Evolutionary conservation across 2,888 invertebrate genomes (phyloP), one percentile per base, ranked within the genome.

Genomic region (Camptogramma bilineatum): DNA sequence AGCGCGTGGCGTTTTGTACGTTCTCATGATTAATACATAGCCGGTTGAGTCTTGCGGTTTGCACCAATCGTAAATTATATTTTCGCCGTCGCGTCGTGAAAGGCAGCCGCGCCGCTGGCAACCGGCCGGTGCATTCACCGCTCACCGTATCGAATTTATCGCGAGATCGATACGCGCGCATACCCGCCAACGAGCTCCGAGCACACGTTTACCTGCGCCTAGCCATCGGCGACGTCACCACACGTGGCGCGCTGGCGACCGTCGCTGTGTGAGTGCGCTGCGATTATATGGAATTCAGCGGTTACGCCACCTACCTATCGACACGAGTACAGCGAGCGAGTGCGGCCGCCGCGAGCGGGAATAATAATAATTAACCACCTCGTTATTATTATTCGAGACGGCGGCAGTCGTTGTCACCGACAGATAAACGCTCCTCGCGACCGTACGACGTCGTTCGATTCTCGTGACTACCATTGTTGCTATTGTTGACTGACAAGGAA

Each of bases 61-160:
- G 82, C 79, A 81, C 73, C 73, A 76, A 76, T 83, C 81, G 82
- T 85, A 83, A 85, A 87, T 85, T 84, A 85, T 83, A 81, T 87
- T 87, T 86, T 86, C 84, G 80, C 78, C 77, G 77, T 77, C 80
- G 89, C 77, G 77, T 77, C 80, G 89, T 87, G 88, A 90, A 89
- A 89, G 91, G 89, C 85, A 78, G 81, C 77, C 82, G 84, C 80
- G 70, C 72, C 67, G 69, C 73, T 76, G 77, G 75, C 73, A 79
- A 73, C 78, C 83, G 78, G 74, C 75, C 84, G 83, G 85, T 88
- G 87, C 90, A 85, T 89, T 90, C 87, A 89, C 89, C 90, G 90
- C 84, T 84, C 81, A 76, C 83, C 83, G 84, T 85, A 85, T 87
- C 88, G 85, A 89, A 90, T 90, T 89, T 88, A 90, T 90, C 88